Percentiles rank a stretch among this genome's conserved stretches.
Evolutionary conservation across 1,140 invertebrate genomes (phyloP).

Genomic region (Maniola jurtina): DNA sequence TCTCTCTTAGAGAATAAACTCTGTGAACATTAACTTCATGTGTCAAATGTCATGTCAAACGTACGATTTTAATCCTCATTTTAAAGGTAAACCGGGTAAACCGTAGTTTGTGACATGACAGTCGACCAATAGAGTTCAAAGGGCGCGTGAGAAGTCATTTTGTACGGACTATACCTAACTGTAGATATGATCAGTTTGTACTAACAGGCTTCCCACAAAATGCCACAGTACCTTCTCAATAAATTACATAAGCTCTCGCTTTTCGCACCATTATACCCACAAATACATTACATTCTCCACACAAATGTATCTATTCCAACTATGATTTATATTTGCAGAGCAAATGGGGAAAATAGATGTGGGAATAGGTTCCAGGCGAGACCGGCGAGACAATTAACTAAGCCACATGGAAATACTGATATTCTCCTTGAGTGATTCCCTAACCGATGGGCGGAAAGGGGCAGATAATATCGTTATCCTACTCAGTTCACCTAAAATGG

Average conservation of each 20-base stretch:
- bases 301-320: conserved; percentile 24
- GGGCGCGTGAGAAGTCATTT: too few relatives aligned
- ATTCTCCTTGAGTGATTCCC: conserved; percentile 28
- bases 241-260: conserved; percentile 21
- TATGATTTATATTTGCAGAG: conserved; percentile 31
- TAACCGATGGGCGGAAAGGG: neutral
- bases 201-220: too few relatives aligned
- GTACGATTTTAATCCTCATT: too few relatives aligned
- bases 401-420: conserved; percentile 34
- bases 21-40: too few relatives aligned
- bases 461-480: neutral
- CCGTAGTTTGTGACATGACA: too few relatives aligned
- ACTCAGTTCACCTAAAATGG: too few relatives aligned
- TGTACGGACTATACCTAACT: too few relatives aligned
- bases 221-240: neutral
- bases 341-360: conserved; percentile 26
- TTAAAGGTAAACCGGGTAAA: too few relatives aligned
- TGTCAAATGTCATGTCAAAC: too few relatives aligned
- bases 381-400: conserved; percentile 31
- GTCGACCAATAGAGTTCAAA: too few relatives aligned
- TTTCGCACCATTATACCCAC: conserved; percentile 23
- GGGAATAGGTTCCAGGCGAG: conserved; percentile 20
- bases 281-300: conserved; percentile 21
- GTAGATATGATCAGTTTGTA: too few relatives aligned
- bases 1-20: too few relatives aligned